Conservation (phyloP, 2,113 vertebrate species). For the Jacana jacana region DNA sequence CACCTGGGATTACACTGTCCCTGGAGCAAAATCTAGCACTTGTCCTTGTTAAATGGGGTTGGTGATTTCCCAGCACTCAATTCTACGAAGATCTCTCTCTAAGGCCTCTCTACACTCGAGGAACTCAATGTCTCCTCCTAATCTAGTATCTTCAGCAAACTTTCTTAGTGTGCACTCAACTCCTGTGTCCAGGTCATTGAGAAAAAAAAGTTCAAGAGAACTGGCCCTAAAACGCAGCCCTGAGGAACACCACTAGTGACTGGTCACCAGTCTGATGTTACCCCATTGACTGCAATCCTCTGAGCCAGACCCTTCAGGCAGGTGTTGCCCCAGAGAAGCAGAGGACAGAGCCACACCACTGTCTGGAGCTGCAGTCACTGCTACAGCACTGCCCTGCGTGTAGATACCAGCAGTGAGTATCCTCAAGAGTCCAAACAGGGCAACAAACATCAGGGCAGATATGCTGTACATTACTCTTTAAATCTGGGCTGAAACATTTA, state of each 20-base stretch:
- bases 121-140: neutral
- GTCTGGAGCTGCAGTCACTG: neutral
- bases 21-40: neutral
- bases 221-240: neutral
- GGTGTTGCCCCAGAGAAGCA: neutral
- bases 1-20: neutral
- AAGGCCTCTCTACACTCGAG: neutral
- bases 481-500: neutral
- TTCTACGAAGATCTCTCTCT: neutral
- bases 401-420: neutral
- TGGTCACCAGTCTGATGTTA: neutral
- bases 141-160: neutral
- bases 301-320: neutral
- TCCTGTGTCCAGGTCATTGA: neutral
- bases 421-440: neutral
- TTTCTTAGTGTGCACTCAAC: accelerated
- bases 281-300: neutral
- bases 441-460: neutral
- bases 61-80: neutral
- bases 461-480: neutral
- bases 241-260: neutral
- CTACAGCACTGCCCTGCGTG: neutral
- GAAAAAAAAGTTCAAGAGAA: neutral
- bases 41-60: neutral
- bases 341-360: neutral